These are phyloP conservation scores for Baccha elongata DNA, from an alignment of 2,888 invertebrate genomes.

Conservation along the genomic window DNA sequence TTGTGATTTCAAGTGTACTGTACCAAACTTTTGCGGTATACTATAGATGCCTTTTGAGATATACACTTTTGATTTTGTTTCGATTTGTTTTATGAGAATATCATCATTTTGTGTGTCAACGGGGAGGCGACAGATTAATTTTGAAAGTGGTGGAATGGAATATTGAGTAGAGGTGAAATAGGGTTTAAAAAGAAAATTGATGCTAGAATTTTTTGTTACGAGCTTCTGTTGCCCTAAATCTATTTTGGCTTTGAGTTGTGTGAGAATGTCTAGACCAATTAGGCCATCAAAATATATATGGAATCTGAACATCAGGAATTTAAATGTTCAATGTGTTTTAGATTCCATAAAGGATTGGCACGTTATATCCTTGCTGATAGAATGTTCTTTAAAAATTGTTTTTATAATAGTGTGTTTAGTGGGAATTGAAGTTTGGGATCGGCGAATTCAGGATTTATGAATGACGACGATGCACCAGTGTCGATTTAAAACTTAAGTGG, in stretches of 20 bases:
- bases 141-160: neutral
- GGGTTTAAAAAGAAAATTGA: constrained; percentile 21
- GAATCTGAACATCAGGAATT: constrained; percentile 33
- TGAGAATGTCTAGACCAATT: constrained; percentile 10
- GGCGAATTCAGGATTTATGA: too few species aligned
- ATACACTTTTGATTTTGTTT: constrained; percentile 6
- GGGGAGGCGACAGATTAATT: constrained; percentile 8
- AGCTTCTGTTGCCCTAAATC: constrained; percentile 9
- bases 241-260: constrained; percentile 26
- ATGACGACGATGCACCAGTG: too few species aligned
- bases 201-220: neutral
- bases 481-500: too few species aligned
- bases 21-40: too few species aligned
- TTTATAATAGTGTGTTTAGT: constrained; percentile 8
- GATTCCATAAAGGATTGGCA: constrained; percentile 18
- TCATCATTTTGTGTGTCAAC: constrained; percentile 16
- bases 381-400: constrained; percentile 23
- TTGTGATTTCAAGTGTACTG: neutral
- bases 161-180: constrained; percentile 4
- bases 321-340: too few species aligned
- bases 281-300: constrained; percentile 42
- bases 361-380: neutral
- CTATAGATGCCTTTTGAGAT: neutral
- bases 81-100: neutral
- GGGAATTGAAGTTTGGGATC: too few species aligned